phyloP scores from a whole-genome alignment of 2,113 vertebrate species.

The Ivindomyrus marchei region DNA sequence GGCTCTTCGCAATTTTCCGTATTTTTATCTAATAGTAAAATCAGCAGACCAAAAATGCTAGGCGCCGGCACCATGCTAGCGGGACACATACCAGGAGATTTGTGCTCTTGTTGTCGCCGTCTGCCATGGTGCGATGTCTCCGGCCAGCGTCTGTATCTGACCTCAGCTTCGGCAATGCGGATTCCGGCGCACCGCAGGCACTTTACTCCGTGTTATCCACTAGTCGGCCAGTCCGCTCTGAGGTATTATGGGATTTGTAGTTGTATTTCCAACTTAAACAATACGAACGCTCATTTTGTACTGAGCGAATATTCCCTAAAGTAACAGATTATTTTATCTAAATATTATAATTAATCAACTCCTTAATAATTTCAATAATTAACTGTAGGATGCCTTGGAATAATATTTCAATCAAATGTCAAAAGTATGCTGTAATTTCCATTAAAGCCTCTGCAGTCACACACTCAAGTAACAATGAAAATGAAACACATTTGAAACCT shows the following conservation, averaged over 20 bases:
- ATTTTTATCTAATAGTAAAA: not conserved
- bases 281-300: not conserved
- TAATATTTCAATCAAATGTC: not conserved
- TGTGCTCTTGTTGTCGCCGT: slow-evolving; percentile 21
- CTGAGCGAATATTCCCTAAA: not conserved
- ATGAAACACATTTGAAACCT: not conserved
- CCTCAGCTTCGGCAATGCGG: not conserved
- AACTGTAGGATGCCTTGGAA: not conserved
- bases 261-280: not conserved
- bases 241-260: slow-evolving; percentile 18
- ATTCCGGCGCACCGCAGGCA: not conserved
- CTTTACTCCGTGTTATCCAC: not conserved
- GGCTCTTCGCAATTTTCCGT: not conserved
- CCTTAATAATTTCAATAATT: not conserved
- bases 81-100: slow-evolving; percentile 12
- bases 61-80: not conserved
- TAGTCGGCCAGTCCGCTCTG: not conserved
- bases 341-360: not conserved
- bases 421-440: not conserved
- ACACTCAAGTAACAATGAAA: not conserved
- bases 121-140: slow-evolving; percentile 8
- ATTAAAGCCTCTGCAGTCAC: not conserved
- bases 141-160: not conserved
- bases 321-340: not conserved
- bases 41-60: not conserved